Conservation (phyloP, 1,140 invertebrate genomes). For the Sinella curviseta region DNA sequence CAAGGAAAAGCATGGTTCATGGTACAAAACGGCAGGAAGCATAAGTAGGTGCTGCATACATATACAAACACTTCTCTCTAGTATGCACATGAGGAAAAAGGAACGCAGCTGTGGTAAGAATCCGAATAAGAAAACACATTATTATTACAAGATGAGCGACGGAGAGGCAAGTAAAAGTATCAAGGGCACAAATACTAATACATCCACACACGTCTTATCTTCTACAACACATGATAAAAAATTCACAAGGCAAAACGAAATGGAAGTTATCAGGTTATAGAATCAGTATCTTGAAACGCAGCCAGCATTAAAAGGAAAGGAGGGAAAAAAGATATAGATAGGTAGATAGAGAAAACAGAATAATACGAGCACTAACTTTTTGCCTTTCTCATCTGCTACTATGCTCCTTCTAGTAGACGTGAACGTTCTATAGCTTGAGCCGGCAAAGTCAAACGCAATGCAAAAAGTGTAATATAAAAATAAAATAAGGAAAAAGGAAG, state of each 20-base stretch:
- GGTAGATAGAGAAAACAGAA: neutral
- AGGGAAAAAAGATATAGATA: neutral
- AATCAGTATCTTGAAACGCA: slow-evolving; percentile 10
- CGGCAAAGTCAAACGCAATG: too few species aligned
- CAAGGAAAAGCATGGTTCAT: too few species aligned
- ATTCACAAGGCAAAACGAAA: slow-evolving; percentile 19
- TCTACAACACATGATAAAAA: slow-evolving; percentile 7
- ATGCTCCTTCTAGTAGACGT: too few species aligned
- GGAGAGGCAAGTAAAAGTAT: neutral
- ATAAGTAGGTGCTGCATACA: neutral
- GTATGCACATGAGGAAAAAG: too few species aligned
- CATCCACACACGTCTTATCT: neutral
- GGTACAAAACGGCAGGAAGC: too few species aligned
- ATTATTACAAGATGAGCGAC: neutral
- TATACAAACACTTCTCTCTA: too few species aligned
- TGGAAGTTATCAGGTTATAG: slow-evolving; percentile 10
- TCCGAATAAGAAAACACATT: neutral
- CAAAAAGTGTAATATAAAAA: too few species aligned
- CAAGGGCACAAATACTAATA: neutral
- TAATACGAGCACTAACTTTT: neutral
- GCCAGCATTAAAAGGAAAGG: slow-evolving; percentile 11
- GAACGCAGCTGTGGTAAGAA: neutral
- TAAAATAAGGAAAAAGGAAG: too few species aligned
- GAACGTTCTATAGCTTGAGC: too few species aligned
- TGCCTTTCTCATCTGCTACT: neutral